Conservation (phyloP, 1,140 invertebrate genomes). For the Lepeophtheirus salmonis region DNA sequence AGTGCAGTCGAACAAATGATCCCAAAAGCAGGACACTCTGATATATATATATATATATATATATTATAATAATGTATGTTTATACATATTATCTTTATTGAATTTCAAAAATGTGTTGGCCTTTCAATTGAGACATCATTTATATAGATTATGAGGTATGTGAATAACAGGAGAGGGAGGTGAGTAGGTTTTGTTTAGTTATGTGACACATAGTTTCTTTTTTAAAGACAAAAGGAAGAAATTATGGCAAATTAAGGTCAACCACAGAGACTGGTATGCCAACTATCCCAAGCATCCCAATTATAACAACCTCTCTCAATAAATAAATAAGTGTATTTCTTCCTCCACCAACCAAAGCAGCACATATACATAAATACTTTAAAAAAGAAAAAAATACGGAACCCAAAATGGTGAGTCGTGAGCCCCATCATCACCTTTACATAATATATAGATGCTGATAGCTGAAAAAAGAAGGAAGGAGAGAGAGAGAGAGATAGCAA, state of each 20-base stretch:
- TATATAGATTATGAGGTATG: not conserved
- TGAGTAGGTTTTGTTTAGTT: not conserved
- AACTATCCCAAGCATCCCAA: not conserved
- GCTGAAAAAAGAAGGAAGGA: too few species aligned
- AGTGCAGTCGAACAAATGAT: not conserved
- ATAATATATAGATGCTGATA: too few species aligned
- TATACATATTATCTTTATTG: not conserved
- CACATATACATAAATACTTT: too few species aligned
- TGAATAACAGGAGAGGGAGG: not conserved
- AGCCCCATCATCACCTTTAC: not conserved
- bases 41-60: not conserved
- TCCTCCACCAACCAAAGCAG: too few species aligned
- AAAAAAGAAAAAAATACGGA: too few species aligned
- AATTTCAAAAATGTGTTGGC: not conserved
- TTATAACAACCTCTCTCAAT: not conserved
- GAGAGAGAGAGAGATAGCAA: too few species aligned
- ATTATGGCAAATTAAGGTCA: not conserved
- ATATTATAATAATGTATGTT: not conserved
- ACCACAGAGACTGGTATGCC: not conserved
- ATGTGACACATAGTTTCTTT: not conserved
- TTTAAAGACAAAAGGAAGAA: not conserved
- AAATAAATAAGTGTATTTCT: too few species aligned
- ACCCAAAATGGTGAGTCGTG: too few species aligned
- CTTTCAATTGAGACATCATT: not conserved
- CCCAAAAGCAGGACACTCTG: not conserved